Percentiles rank a stretch among this genome's conserved stretches.
These are phyloP conservation scores for Montifringilla adamsi DNA, from an alignment of 2,113 vertebrate species.

Conservation along the genomic window DNA sequence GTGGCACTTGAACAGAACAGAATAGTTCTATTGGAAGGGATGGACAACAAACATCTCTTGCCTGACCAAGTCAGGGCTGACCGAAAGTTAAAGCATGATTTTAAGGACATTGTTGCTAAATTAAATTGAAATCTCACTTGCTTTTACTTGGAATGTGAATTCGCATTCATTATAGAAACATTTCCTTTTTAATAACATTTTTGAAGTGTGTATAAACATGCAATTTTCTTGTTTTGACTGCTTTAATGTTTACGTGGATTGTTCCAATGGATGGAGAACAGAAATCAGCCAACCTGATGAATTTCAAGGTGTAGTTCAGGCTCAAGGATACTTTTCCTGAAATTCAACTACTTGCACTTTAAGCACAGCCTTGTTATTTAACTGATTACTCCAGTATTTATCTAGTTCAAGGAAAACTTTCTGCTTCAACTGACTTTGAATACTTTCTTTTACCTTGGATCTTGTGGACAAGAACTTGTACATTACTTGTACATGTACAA, in stretches of 20 bases:
- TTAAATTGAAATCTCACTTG: neutral
- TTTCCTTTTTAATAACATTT: neutral
- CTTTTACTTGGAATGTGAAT: neutral
- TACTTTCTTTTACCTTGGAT: neutral
- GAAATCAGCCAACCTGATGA: neutral
- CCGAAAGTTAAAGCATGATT: neutral
- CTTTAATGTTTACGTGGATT: neutral
- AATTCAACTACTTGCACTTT: conserved; percentile 1
- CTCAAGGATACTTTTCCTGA: neutral
- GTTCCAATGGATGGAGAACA: neutral
- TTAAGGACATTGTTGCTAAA: neutral
- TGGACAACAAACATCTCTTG: neutral
- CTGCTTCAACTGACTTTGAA: neutral
- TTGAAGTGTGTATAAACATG: neutral
- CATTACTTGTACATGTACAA: no score
- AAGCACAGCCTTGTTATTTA: neutral
- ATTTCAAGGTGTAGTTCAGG: conserved; percentile 23
- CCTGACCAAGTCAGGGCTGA: neutral
- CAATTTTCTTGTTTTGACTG: neutral
- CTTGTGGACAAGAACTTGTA: neutral
- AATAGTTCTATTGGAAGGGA: neutral
- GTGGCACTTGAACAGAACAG: neutral
- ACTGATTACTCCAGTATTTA: neutral
- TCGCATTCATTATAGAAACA: neutral
- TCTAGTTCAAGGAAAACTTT: neutral